Base-by-base conservation (phyloP, 2,113 vertebrate genomes). In the Thamnophis sirtalis region DNA sequence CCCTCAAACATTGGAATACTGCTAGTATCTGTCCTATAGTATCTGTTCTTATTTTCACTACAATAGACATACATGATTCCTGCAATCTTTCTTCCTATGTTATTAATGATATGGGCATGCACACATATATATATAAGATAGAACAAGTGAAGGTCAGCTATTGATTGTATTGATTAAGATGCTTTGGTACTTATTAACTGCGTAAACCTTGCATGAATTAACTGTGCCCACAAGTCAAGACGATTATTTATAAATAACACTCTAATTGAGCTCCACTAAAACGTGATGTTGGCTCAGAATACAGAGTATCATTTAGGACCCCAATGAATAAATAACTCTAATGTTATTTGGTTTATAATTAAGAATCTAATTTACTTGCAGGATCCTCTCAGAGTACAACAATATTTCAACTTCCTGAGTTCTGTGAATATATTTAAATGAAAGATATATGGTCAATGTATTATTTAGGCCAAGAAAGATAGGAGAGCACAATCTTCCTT, bases 401-500 rank as follows among this genome's bases (percentile, higher is more conserved):
- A 91, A 85, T 33, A 58, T 50, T 91, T 43, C 38, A 48, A 58
- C 15, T 50, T 51, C 43, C 55, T 33, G 22, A 86, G 6, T 8
- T 50, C 28, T 63, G 55, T 60, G 54, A 28, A 56, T 91, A 49
- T n/a, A 85, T 48, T 85, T 43, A 21, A 4, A 43, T 91, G 56
- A 49, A 33, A 85, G 33, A n/a, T 48, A 28, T 19, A 56, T 86
- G 48, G 49, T 50, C 26, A 86, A 73, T 73, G 8, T 38, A 55
- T 87, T 54, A 86, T 55, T 48, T 54, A 54, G 55, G 56, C 2
- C 48, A 28, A 84, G 48, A 86, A 84, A 26, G n/a, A 73, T 73
- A 73, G 68, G 68, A 4, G 17, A 1, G 63, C 19, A 24, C 2
- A 21, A 5, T 10, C 19, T 60, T 87, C 6, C 0, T 0, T 11